Conservation (phyloP, 2,888 invertebrate genomes). For the Nemotelus pantherinus region DNA sequence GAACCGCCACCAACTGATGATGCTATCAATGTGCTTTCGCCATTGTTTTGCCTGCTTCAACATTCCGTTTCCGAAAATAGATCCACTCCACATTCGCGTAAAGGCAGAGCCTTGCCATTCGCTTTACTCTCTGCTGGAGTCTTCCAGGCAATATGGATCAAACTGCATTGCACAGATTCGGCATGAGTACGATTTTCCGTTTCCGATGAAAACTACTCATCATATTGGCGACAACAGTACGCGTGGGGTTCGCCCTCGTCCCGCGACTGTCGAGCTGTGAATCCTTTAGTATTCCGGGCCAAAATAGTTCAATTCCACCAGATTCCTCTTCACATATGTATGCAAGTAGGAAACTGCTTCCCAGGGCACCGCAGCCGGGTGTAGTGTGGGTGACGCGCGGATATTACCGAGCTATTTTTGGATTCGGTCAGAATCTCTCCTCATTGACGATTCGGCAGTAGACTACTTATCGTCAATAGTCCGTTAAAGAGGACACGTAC, state of each 20-base stretch:
- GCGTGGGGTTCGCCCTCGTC: background rate
- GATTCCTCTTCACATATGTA: background rate
- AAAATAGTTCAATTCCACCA: no score
- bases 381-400: background rate
- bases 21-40: background rate
- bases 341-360: background rate
- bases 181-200: background rate
- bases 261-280: no score
- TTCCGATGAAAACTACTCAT: constrained; percentile 27
- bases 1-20: background rate
- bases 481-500: no score
- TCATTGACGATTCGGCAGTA: background rate
- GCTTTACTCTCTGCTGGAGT: background rate
- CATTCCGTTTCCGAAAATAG: constrained; percentile 18
- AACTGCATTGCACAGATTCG: constrained; percentile 3
- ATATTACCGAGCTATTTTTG: constrained; percentile 13
- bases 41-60: background rate
- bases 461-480: no score
- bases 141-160: background rate
- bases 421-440: no score
- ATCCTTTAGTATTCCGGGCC: no score
- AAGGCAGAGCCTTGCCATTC: background rate
- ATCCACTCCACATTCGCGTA: background rate
- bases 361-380: background rate
- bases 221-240: constrained; percentile 33